Percentiles rank a stretch among this genome's conserved stretches.
phyloP scores from a whole-genome alignment of 2,888 invertebrate species.

The Flexamia atlantica region DNA sequence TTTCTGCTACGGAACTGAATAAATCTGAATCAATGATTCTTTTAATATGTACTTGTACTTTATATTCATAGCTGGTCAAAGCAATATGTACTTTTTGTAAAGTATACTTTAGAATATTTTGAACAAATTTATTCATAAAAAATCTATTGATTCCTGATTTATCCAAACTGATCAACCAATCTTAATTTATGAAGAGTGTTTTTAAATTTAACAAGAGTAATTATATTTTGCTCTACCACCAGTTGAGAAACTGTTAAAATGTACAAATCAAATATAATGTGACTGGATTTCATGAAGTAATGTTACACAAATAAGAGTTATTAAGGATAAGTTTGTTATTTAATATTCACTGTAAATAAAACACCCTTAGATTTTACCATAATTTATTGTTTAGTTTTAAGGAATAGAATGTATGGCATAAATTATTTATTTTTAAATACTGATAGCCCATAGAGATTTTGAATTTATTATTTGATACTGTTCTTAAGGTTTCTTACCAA shows the following conservation, averaged over 20 bases:
- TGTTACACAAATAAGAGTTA: not conserved
- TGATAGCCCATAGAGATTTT: not conserved
- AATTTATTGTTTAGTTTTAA: not conserved
- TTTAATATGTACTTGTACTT: no score
- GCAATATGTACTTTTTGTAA: no score
- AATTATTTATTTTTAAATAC: not conserved
- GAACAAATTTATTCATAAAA: no score
- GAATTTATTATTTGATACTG: not conserved
- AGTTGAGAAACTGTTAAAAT: not conserved
- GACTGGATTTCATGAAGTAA: slow-evolving; percentile 1
- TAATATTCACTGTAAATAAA: slow-evolving; percentile 34
- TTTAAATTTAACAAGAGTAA: no score
- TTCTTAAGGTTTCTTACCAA: no score
- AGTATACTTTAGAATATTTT: no score
- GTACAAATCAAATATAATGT: slow-evolving; percentile 24
- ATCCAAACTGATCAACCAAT: no score
- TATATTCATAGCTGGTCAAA: no score
- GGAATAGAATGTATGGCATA: not conserved
- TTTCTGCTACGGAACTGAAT: no score
- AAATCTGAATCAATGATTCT: no score
- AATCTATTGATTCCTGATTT: no score
- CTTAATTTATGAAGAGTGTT: no score
- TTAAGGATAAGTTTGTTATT: not conserved
- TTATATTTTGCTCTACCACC: slow-evolving; percentile 8
- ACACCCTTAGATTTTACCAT: slow-evolving; percentile 10